These are phyloP conservation scores for Zapus hudsonius DNA, from an alignment of 2,113 vertebrate genomes.

Conservation along the genomic window DNA sequence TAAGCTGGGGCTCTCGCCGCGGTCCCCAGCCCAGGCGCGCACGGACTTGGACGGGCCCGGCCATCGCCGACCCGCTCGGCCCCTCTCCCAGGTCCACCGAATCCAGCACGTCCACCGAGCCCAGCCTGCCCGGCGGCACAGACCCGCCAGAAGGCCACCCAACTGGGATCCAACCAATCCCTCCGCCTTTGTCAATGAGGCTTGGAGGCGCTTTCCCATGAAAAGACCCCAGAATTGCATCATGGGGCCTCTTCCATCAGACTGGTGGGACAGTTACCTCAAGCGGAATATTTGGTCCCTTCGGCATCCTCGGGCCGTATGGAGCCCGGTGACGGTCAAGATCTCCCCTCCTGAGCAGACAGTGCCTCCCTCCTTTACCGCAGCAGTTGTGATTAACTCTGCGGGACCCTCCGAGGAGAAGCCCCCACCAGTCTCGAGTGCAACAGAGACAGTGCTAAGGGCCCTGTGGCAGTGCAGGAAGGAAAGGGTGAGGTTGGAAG, in stretches of 20 bases:
- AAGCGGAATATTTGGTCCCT: slow-evolving; percentile 87
- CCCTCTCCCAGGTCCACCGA: slow-evolving; percentile 72
- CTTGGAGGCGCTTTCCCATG: slow-evolving; percentile 88
- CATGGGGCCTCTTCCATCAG: slow-evolving; percentile 84
- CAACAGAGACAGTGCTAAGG: slow-evolving; percentile 91
- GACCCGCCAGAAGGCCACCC: neutral
- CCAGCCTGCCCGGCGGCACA: neutral
- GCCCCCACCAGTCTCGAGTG: slow-evolving; percentile 85
- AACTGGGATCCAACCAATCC: neutral
- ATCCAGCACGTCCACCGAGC: slow-evolving; percentile 27
- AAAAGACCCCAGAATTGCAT: slow-evolving; percentile 82
- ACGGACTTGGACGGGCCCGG: slow-evolving; percentile 76
- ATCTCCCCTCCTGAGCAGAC: slow-evolving; percentile 85
- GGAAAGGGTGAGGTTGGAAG: slow-evolving; percentile 84
- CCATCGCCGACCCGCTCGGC: slow-evolving; percentile 79
- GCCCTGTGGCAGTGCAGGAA: slow-evolving; percentile 89
- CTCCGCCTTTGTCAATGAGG: neutral
- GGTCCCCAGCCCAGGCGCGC: slow-evolving; percentile 59
- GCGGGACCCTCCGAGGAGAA: neutral
- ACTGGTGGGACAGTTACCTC: slow-evolving; percentile 88
- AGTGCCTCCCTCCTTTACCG: slow-evolving; percentile 62
- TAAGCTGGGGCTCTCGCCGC: slow-evolving; percentile 71
- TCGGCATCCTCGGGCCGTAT: slow-evolving; percentile 80
- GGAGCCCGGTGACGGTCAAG: slow-evolving; percentile 90
- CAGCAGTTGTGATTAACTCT: slow-evolving; percentile 77